These are phyloP conservation scores for Thecophora atra DNA, from an alignment of 2,888 invertebrate species.

Conservation along the genomic window DNA sequence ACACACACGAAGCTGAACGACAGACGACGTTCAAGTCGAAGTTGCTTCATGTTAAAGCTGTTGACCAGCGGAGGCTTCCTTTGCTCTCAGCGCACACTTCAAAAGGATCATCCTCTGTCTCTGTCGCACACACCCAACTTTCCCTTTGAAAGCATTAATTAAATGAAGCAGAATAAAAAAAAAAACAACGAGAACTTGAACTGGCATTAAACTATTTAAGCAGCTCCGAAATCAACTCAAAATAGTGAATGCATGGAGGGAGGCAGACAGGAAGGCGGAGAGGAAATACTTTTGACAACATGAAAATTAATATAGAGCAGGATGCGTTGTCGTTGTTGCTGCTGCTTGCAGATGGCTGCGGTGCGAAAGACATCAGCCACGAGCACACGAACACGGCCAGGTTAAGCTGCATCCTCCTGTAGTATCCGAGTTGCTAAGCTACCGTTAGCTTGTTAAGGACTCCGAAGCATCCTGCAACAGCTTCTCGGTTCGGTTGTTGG, in stretches of 20 bases:
- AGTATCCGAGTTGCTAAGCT: neutral
- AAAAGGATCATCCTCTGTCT: too few relatives aligned
- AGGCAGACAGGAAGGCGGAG: neutral
- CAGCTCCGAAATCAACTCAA: constrained; percentile 6
- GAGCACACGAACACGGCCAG: neutral
- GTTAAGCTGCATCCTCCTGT: neutral
- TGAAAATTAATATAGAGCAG: constrained; percentile 22
- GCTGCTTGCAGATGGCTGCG: constrained; percentile 4
- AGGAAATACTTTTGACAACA: constrained; percentile 2
- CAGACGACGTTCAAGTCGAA: neutral
- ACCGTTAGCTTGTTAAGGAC: neutral
- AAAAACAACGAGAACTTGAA: neutral
- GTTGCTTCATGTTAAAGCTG: neutral
- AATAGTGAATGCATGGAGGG: neutral
- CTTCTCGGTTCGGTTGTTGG: neutral
- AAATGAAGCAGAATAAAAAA: neutral
- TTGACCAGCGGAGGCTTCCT: neutral
- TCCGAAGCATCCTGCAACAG: neutral
- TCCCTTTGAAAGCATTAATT: neutral
- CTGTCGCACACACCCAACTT: neutral
- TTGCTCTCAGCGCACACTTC: too few relatives aligned
- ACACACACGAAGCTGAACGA: neutral
- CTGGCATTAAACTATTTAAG: constrained; percentile 26
- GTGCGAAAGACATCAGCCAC: neutral
- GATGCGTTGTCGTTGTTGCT: neutral